Evolutionary conservation across 2,888 invertebrate species (phyloP).

Genomic region (Dicranocentrus wangi): DNA sequence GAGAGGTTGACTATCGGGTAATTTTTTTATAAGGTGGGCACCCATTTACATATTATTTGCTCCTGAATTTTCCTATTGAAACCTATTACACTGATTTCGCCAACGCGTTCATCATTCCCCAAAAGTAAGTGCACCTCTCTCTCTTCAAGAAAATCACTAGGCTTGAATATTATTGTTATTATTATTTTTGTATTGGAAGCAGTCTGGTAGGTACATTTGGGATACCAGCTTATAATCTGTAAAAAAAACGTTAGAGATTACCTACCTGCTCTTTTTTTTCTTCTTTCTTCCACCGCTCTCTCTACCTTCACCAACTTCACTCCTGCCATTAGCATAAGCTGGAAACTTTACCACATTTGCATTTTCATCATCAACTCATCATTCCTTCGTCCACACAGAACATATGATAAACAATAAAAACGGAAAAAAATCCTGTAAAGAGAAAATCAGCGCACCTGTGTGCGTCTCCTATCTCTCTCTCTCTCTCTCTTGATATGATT

Average conservation of each 20-base stretch:
- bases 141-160: too few species aligned
- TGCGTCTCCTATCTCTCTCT: background rate
- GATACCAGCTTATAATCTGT: slow-evolving; percentile 7
- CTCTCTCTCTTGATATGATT: slow-evolving; percentile 33
- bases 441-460: slow-evolving; percentile 57
- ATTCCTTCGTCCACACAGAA: background rate
- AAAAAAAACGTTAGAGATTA: slow-evolving; percentile 36
- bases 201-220: slow-evolving; percentile 12
- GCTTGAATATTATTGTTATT: slow-evolving; percentile 22
- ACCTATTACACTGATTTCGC: too few species aligned
- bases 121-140: too few species aligned
- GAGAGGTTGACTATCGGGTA: background rate
- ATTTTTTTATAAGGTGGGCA: background rate
- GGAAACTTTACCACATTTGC: background rate
- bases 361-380: slow-evolving; percentile 10
- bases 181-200: slow-evolving; percentile 30
- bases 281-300: background rate
- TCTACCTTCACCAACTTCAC: background rate
- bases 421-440: background rate
- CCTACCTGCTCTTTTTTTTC: slow-evolving; percentile 52
- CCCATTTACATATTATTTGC: slow-evolving; percentile 39
- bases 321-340: background rate
- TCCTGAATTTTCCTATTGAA: background rate
- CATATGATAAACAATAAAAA: background rate
- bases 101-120: too few species aligned